A percentile compares a stretch with the other conserved stretches of the same genome.
Conservation (phyloP, 2,797 vertebrate species). For the Bradypus variegatus region DNA sequence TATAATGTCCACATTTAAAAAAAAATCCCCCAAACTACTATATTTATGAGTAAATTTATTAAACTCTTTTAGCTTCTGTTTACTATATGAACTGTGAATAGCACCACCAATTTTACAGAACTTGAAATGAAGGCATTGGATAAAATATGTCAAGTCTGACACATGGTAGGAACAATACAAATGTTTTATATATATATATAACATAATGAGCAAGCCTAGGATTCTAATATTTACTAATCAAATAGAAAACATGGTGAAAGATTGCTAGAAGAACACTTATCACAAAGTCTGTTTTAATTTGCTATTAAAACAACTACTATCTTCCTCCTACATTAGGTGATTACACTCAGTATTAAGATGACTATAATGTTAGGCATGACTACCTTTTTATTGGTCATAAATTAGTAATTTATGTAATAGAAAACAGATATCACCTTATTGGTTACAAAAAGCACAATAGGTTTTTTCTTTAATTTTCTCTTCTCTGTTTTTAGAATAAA, state of each 20-base stretch:
- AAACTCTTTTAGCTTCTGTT: neutral
- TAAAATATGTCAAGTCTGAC: neutral
- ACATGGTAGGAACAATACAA: neutral
- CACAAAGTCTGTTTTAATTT: neutral
- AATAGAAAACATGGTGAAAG: neutral
- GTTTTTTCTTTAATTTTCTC: neutral
- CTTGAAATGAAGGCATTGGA: neutral
- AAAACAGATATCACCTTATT: neutral
- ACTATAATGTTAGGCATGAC: neutral
- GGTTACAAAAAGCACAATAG: neutral
- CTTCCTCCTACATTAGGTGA: neutral
- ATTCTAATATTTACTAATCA: conserved; percentile 13
- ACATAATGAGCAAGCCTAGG: neutral
- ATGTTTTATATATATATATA: neutral
- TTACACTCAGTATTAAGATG: neutral
- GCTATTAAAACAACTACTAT: neutral
- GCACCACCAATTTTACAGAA: neutral
- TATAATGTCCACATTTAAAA: neutral
- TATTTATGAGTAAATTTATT: neutral
- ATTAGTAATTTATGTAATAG: neutral
- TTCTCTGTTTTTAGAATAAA: conserved; percentile 32
- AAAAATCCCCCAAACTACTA: neutral
- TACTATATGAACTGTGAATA: neutral
- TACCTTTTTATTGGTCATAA: neutral
- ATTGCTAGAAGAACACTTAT: neutral